These are phyloP conservation scores for Urocitellus parryii DNA, from an alignment of 2,113 vertebrate species.

Conservation along the genomic window DNA sequence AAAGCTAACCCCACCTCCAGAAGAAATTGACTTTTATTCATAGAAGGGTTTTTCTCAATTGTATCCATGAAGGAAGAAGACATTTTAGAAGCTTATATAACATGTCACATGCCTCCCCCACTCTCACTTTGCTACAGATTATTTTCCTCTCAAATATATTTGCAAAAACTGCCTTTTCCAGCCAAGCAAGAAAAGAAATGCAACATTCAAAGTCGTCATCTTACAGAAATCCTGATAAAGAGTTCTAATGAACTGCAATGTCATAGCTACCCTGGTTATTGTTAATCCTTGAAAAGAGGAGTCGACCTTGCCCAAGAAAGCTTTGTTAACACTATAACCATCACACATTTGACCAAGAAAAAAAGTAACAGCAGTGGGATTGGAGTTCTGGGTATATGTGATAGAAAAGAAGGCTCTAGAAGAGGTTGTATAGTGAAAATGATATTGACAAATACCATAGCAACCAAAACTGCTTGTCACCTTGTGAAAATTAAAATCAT, in stretches of 20 bases:
- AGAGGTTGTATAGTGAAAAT: slow-evolving; percentile 32
- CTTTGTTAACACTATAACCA: slow-evolving; percentile 44
- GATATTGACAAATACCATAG: slow-evolving; percentile 69
- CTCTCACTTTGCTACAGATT: slow-evolving; percentile 69
- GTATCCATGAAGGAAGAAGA: slow-evolving; percentile 62
- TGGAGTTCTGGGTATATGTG: slow-evolving; percentile 50
- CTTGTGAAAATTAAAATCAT: slow-evolving; percentile 67
- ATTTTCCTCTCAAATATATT: slow-evolving; percentile 67
- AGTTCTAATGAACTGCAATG: slow-evolving; percentile 59
- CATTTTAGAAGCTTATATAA: slow-evolving; percentile 73
- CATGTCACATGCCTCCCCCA: slow-evolving; percentile 47
- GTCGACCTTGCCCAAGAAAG: not conserved
- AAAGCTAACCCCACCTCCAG: slow-evolving; percentile 37
- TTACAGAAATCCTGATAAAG: slow-evolving; percentile 61
- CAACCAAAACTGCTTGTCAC: slow-evolving; percentile 60
- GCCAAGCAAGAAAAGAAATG: slow-evolving; percentile 59
- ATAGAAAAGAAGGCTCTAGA: slow-evolving; percentile 47
- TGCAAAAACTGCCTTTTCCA: slow-evolving; percentile 68
- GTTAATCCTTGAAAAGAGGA: slow-evolving; percentile 21
- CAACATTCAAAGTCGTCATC: slow-evolving; percentile 49
- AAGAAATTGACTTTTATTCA: slow-evolving; percentile 61
- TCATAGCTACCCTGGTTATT: slow-evolving; percentile 62
- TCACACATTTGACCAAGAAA: slow-evolving; percentile 24
- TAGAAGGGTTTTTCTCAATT: slow-evolving; percentile 58
- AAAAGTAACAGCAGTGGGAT: not conserved